Conservation (phyloP, 2,888 invertebrate species). For the Theretra japonica region DNA sequence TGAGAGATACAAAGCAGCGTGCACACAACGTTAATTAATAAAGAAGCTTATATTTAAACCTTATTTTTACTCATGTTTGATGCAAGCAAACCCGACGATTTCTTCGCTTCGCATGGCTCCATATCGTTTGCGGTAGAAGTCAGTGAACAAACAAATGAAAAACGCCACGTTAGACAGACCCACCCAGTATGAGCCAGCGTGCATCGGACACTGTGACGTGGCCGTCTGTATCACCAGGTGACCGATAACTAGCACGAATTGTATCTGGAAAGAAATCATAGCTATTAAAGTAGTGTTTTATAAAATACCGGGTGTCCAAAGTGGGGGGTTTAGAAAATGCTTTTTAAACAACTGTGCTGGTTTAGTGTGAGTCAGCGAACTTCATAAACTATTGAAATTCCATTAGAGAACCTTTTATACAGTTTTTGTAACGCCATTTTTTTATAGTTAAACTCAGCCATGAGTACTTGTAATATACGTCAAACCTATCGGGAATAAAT, state of each 20-base stretch:
- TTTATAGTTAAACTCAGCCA: too few relatives aligned
- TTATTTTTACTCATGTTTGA: constrained; percentile 16
- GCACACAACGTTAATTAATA: too few relatives aligned
- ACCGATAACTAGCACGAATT: constrained; percentile 49
- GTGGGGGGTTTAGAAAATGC: not conserved
- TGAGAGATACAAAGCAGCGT: too few relatives aligned
- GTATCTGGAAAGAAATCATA: constrained; percentile 46
- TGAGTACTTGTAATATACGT: too few relatives aligned
- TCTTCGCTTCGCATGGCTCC: not conserved
- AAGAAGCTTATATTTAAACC: constrained; percentile 18
- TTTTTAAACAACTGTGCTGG: too few relatives aligned
- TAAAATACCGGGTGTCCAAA: not conserved
- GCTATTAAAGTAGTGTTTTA: not conserved
- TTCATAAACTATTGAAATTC: too few relatives aligned
- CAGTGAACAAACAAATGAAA: constrained; percentile 50
- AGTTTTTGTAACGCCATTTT: too few relatives aligned
- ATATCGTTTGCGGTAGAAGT: constrained; percentile 51
- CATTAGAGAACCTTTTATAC: too few relatives aligned
- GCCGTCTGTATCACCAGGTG: constrained; percentile 51
- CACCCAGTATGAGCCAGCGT: constrained; percentile 48
- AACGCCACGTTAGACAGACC: constrained; percentile 47
- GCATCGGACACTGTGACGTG: constrained; percentile 52
- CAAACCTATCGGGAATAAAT: too few relatives aligned
- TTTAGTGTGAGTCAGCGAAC: too few relatives aligned
- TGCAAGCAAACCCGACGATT: constrained; percentile 32